These are phyloP conservation scores for Chironomus tentans DNA, from an alignment of 2,888 invertebrate genomes.

Conservation along the genomic window DNA sequence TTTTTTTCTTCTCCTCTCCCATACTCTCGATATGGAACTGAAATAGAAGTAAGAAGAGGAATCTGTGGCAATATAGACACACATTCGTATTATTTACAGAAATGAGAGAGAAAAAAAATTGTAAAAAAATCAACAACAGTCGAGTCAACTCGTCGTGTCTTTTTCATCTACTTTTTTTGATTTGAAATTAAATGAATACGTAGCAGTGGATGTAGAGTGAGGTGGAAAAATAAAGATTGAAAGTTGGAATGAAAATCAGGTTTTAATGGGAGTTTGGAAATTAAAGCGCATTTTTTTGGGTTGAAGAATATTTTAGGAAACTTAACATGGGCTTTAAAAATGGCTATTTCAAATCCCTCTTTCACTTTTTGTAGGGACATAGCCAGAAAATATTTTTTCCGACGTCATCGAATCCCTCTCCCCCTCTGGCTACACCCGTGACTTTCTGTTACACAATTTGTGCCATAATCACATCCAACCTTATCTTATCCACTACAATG, in stretches of 20 bases:
- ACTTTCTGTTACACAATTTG: no score
- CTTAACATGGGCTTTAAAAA: no score
- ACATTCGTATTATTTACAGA: not conserved
- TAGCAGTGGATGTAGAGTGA: not conserved
- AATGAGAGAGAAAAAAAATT: not conserved
- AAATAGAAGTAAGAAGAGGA: not conserved
- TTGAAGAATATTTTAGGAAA: no score
- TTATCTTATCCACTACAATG: no score
- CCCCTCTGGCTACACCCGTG: no score
- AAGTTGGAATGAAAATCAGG: not conserved
- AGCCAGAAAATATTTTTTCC: no score
- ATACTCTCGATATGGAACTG: not conserved
- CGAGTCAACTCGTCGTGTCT: not conserved
- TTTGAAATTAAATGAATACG: not conserved
- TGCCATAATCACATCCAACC: no score
- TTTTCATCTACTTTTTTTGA: not conserved
- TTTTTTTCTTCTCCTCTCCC: not conserved
- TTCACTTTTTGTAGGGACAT: no score
- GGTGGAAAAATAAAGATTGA: not conserved
- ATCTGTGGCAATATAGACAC: not conserved
- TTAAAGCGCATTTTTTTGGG: no score
- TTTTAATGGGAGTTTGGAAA: no score
- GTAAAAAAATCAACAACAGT: not conserved
- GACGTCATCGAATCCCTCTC: no score
- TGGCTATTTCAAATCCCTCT: no score